These are phyloP conservation scores for Timandra comae DNA, from an alignment of 2,888 invertebrate genomes.

Conservation along the genomic window DNA sequence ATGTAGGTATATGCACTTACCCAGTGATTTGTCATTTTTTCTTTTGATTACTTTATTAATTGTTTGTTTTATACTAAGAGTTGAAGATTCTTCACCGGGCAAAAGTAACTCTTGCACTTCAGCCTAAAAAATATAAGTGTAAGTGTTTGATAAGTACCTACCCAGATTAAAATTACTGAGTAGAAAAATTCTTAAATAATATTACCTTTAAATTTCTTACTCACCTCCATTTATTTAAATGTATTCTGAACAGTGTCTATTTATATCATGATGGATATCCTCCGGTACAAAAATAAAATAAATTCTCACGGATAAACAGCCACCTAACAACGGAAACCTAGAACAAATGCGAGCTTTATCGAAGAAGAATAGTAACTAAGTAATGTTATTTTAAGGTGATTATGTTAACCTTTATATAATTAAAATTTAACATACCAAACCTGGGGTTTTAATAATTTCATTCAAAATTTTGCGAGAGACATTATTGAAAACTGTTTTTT, in stretches of 20 bases:
- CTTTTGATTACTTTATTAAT: slow-evolving; percentile 39
- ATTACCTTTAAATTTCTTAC: no score
- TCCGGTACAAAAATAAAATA: slow-evolving; percentile 36
- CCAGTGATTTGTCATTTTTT: slow-evolving; percentile 46
- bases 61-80: slow-evolving; percentile 38
- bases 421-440: slow-evolving; percentile 33
- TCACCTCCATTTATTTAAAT: slow-evolving; percentile 67
- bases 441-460: slow-evolving; percentile 51
- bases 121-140: slow-evolving; percentile 35
- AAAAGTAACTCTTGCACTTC: slow-evolving; percentile 48
- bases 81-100: slow-evolving; percentile 46
- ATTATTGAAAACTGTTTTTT: slow-evolving; percentile 67
- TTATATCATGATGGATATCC: slow-evolving; percentile 38
- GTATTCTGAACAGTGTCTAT: slow-evolving; percentile 20
- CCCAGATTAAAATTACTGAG: no score
- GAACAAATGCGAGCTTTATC: slow-evolving; percentile 35
- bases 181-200: no score
- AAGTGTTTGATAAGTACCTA: no score
- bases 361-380: slow-evolving; percentile 35
- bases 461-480: slow-evolving; percentile 63
- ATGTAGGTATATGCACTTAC: no score
- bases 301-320: slow-evolving; percentile 32
- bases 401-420: slow-evolving; percentile 4
- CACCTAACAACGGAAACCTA: slow-evolving; percentile 42
- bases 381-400: no score